These are phyloP conservation scores for Acropora yongei DNA, from an alignment of 64 coral and sea anemone species.

Conservation along the genomic window DNA sequence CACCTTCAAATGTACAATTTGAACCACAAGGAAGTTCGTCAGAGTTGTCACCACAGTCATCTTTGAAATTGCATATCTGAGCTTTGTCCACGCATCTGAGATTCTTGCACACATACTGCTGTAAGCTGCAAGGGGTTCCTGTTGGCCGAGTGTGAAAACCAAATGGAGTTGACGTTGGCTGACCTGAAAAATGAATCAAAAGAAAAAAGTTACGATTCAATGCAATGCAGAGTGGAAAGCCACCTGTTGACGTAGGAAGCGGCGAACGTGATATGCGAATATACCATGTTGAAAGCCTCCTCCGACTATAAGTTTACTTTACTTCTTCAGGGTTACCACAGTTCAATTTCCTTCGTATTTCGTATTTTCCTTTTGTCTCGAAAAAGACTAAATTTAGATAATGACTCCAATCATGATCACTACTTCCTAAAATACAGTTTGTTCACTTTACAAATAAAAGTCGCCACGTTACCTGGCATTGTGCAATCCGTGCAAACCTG, in stretches of 20 bases:
- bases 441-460: background rate
- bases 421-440: background rate
- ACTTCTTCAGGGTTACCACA: too few species aligned
- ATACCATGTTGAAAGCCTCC: too few species aligned
- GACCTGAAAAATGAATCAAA: constrained; percentile 50
- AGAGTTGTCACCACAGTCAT: constrained; percentile 96
- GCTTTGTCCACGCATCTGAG: constrained; percentile 90
- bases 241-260: too few species aligned
- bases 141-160: constrained; percentile 95
- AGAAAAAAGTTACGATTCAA: background rate
- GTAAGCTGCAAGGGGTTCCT: constrained; percentile 66
- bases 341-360: too few species aligned
- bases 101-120: constrained; percentile 89
- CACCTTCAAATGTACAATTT: constrained; percentile 64
- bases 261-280: too few species aligned
- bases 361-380: too few species aligned
- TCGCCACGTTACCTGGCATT: constrained; percentile 65
- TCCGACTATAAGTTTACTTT: too few species aligned
- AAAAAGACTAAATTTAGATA: too few species aligned
- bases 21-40: constrained; percentile 88
- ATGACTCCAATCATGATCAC: background rate
- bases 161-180: constrained; percentile 92
- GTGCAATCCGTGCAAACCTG: constrained; percentile 77
- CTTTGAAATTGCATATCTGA: constrained; percentile 94
- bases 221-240: too few species aligned